Percentiles rank a stretch among this genome's conserved stretches.
These are phyloP conservation scores for Formicarius rufipectus DNA, from an alignment of 2,113 vertebrate genomes.

Conservation along the genomic window DNA sequence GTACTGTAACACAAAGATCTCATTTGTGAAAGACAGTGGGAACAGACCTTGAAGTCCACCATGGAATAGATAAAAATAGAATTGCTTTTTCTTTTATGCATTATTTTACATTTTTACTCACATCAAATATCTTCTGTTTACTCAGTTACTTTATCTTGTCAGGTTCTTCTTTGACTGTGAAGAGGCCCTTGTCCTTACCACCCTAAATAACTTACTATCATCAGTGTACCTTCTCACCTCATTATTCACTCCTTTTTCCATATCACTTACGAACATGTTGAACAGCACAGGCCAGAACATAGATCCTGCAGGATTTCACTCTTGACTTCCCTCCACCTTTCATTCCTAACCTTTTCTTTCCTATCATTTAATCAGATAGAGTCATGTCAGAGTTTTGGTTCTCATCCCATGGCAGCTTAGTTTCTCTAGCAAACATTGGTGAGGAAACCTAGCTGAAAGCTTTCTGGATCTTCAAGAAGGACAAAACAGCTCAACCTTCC, in stretches of 20 bases:
- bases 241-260: slow-evolving; percentile 45
- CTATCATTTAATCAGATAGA: not conserved
- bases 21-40: not conserved
- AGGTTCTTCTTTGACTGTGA: not conserved
- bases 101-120: not conserved
- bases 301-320: slow-evolving; percentile 32
- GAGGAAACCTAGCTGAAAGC: not conserved
- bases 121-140: not conserved
- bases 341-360: slow-evolving; percentile 1
- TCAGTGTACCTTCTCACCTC: slow-evolving; percentile 33
- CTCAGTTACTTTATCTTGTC: slow-evolving; percentile 2
- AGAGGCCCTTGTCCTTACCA: slow-evolving; percentile 22
- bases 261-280: slow-evolving; percentile 29
- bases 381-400: not conserved
- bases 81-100: not conserved
- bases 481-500: not conserved
- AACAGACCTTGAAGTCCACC: not conserved
- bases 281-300: slow-evolving; percentile 5
- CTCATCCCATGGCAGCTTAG: not conserved
- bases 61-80: not conserved
- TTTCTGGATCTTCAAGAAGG: not conserved
- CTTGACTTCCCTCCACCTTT: slow-evolving; percentile 23
- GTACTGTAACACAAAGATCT: not conserved
- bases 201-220: slow-evolving; percentile 56
- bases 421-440: not conserved